Evolutionary conservation across 1,140 invertebrate genomes (phyloP).

Genomic region (Drosophila suzukii): DNA sequence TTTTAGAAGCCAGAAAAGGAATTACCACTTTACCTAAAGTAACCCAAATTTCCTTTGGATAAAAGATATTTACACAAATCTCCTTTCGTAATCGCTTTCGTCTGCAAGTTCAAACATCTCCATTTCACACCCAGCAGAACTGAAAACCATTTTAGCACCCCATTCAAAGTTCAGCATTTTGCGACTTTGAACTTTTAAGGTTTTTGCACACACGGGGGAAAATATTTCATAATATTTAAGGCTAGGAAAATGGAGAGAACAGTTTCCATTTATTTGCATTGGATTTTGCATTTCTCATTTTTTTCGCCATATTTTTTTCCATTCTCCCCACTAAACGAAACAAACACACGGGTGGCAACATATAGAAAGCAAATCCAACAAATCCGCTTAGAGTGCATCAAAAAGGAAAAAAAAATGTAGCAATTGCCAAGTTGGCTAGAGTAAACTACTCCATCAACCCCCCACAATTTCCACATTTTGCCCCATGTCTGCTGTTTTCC

Average conservation of each 20-base stretch:
- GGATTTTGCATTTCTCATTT: background rate
- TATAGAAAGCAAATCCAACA: constrained; percentile 29
- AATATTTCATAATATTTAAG: constrained; percentile 32
- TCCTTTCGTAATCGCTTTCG: constrained; percentile 27
- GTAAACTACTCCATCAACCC: constrained; percentile 1
- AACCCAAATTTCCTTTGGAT: constrained; percentile 9
- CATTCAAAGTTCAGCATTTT: constrained; percentile 30
- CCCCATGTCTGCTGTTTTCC: constrained; percentile 3
- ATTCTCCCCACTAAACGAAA: constrained; percentile 18
- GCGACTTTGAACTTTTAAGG: constrained; percentile 51
- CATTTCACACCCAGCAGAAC: constrained; percentile 24
- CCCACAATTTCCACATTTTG: constrained; percentile 5
- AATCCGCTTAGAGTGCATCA: constrained; percentile 59
- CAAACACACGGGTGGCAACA: constrained; percentile 8
- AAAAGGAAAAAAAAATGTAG: constrained; percentile 32
- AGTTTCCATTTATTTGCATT: constrained; percentile 47
- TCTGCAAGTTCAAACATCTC: constrained; percentile 28
- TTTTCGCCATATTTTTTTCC: constrained; percentile 2
- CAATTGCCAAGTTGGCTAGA: constrained; percentile 32
- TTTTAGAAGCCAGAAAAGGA: constrained; percentile 3
- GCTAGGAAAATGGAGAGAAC: constrained; percentile 1
- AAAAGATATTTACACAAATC: constrained; percentile 44
- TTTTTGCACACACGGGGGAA: background rate
- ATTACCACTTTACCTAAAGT: background rate
- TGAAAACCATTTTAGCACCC: constrained; percentile 37